Base-by-base conservation (phyloP, 1,140 invertebrate genomes). In the Rhyzopertha dominica region DNA sequence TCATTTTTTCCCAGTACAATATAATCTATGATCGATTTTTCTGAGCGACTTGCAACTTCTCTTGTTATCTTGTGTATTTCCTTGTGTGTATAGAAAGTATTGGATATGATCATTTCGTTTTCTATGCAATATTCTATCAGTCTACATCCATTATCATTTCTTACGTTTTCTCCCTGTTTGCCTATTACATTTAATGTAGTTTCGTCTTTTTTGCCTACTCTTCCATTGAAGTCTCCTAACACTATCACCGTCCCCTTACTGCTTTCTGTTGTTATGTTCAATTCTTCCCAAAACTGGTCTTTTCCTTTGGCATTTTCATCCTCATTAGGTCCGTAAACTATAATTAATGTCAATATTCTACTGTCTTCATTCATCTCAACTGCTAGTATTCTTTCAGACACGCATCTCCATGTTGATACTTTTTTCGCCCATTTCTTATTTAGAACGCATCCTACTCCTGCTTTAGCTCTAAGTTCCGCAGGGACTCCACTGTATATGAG, bases 281-380 rank as follows among this genome's bases (percentile, higher is more conserved):
- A 16, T 36, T 43, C 29, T 36, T 14, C 30, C 42, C 31, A 44
- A 24, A 44, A 44, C 25, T 17, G 19, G 17, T 44, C 43, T 38
- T 38, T 45, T 26, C 23, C 30, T 38, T 37, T 24, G 4, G 19
- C 14, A 4, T n/a, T 29, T 38, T 45, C 43, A 18, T 45, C 19
- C 18, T 45, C 34, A 38, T 26, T 31, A 10, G 34, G 23, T 23
- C 43, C 34, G 17, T 43, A 43, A 5, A 34, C n/a, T 13, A 12
- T 16, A 32, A 34, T 43, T 13, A 32, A 34, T 10, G 19, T 34
- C 12, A 24, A 13, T 32, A 24, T 19, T 16, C 24, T 9, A 22
- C 4, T 31, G n/a, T 29, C 13, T 5, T 16, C 12, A 12, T 12
- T 43, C 9, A 43, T 10, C 26, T 43, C 30, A 23, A 34, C 14